Evolutionary conservation across 2,888 invertebrate genomes (phyloP).

Genomic region (Lithophane leautieri): DNA sequence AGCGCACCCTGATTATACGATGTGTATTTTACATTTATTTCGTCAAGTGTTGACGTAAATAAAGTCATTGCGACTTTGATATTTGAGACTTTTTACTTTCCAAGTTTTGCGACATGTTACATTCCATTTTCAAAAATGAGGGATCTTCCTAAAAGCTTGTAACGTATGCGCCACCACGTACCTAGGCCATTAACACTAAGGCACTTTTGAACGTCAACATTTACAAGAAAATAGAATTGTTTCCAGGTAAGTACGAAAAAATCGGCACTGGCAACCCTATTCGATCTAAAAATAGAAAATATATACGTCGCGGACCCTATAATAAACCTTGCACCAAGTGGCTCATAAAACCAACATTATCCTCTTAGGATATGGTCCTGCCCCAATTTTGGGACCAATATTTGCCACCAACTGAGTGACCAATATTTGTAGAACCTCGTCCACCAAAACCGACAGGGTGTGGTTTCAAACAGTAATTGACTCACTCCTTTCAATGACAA

Average conservation of each 20-base stretch:
- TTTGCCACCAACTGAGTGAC: slow-evolving; percentile 33
- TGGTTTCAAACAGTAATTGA: slow-evolving; percentile 33
- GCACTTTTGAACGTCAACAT: too few relatives aligned
- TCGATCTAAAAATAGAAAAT: slow-evolving; percentile 38
- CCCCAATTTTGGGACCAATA: slow-evolving; percentile 53
- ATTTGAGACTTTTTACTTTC: too few relatives aligned
- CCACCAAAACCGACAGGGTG: slow-evolving; percentile 28
- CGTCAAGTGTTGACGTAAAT: too few relatives aligned
- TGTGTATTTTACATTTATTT: too few relatives aligned
- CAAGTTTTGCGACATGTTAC: too few relatives aligned
- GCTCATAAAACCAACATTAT: slow-evolving; percentile 19
- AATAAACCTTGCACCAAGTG: slow-evolving; percentile 42
- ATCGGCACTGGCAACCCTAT: background rate
- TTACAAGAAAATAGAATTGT: too few relatives aligned
- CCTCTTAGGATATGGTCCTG: slow-evolving; percentile 30
- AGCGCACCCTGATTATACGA: too few relatives aligned
- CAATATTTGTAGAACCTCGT: slow-evolving; percentile 38
- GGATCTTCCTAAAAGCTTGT: too few relatives aligned
- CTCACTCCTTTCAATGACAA: slow-evolving; percentile 27
- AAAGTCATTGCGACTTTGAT: too few relatives aligned
- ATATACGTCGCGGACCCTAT: background rate
- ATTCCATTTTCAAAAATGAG: too few relatives aligned
- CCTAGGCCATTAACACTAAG: too few relatives aligned
- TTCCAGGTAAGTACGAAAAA: background rate
- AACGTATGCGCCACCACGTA: too few relatives aligned